Percentiles rank a stretch among this genome's conserved stretches.
Conservation (phyloP, 2,797 vertebrate genomes). For the Acanthornis magna region DNA sequence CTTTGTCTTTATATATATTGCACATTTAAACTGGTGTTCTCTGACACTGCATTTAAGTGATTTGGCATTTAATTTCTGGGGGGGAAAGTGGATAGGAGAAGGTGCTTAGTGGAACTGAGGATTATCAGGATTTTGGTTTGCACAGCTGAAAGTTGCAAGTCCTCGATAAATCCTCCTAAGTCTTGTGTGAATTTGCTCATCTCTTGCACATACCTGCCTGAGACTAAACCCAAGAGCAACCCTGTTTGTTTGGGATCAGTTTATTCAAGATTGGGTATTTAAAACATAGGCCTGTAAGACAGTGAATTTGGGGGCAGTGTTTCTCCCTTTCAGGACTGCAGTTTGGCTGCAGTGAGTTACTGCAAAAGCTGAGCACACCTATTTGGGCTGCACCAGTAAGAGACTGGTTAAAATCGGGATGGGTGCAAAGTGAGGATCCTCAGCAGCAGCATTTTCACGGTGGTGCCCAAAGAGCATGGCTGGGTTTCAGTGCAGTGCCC, state of each 20-base stretch:
- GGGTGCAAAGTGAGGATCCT: not conserved
- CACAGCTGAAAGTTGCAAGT: not conserved
- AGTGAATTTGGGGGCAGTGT: not conserved
- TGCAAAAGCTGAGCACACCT: not conserved
- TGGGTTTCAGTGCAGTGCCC: accelerated
- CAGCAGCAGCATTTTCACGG: accelerated
- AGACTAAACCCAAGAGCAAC: not conserved
- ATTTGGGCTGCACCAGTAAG: not conserved
- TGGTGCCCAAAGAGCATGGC: not conserved
- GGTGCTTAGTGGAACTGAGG: not conserved
- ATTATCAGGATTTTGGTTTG: not conserved
- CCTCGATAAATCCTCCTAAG: not conserved
- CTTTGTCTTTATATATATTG: not conserved
- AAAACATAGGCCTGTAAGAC: not conserved
- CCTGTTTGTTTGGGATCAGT: not conserved
- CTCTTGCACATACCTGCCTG: not conserved
- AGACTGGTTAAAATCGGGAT: accelerated
- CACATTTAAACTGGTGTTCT: not conserved
- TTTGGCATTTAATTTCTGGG: not conserved
- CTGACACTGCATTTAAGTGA: not conserved
- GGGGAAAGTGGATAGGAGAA: not conserved
- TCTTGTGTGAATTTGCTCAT: not conserved
- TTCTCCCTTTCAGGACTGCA: not conserved
- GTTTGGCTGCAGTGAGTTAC: not conserved
- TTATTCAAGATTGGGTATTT: not conserved